These are phyloP conservation scores for Lithosia quadra DNA, from an alignment of 2,888 invertebrate genomes.

Conservation along the genomic window DNA sequence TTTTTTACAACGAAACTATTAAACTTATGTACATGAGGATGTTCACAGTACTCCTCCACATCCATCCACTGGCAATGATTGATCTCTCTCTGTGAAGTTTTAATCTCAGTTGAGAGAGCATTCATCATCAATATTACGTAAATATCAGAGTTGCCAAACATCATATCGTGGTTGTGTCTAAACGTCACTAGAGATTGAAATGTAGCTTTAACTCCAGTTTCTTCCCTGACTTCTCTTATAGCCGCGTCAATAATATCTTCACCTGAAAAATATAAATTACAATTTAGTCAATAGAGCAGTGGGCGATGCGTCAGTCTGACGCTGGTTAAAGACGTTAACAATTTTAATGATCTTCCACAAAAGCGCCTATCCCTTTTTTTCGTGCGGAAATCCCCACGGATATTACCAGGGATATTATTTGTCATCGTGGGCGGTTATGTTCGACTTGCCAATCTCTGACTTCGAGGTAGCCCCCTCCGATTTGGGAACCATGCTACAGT, in stretches of 20 bases:
- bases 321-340: background rate
- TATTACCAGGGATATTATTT: too few species aligned
- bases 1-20: slow-evolving; percentile 89
- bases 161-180: slow-evolving; percentile 92
- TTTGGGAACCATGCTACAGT: too few species aligned
- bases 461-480: too few species aligned
- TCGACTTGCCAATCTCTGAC: too few species aligned
- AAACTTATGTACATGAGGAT: slow-evolving; percentile 91
- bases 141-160: slow-evolving; percentile 94
- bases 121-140: slow-evolving; percentile 92
- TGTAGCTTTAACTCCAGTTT: slow-evolving; percentile 92
- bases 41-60: slow-evolving; percentile 89
- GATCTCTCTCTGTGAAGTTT: slow-evolving; percentile 91
- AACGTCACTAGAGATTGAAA: slow-evolving; percentile 92
- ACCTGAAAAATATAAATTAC: slow-evolving; percentile 77
- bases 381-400: too few species aligned
- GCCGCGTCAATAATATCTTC: slow-evolving; percentile 94
- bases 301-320: background rate
- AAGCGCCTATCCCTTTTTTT: too few species aligned
- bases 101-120: slow-evolving; percentile 88
- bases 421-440: too few species aligned
- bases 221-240: slow-evolving; percentile 95
- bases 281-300: background rate
- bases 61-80: slow-evolving; percentile 93
- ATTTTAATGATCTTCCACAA: background rate